phyloP scores from a whole-genome alignment of 2,797 vertebrate species.

The Rhabdophis nuchalis region DNA sequence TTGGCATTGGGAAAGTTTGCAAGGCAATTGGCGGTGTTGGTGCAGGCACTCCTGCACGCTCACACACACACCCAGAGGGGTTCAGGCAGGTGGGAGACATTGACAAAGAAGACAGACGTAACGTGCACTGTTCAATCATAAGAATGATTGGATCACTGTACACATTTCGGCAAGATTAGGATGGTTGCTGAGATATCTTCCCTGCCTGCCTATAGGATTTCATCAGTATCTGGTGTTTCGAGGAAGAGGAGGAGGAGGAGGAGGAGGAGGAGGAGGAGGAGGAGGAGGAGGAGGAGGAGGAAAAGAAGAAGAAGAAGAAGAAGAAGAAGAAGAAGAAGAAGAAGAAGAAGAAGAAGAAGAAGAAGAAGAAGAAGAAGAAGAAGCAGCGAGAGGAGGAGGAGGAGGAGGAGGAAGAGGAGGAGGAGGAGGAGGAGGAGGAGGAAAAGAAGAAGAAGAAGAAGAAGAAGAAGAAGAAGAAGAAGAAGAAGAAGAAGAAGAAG shows the following conservation, averaged over 20 bases:
- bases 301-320: too few relatives aligned
- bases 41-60: neutral
- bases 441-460: too few relatives aligned
- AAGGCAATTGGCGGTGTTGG: conserved; percentile 15
- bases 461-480: too few relatives aligned
- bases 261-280: too few relatives aligned
- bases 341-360: too few relatives aligned
- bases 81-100: conserved; percentile 30
- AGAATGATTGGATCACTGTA: conserved; percentile 62
- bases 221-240: neutral
- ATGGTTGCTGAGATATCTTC: neutral
- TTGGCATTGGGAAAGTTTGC: conserved; percentile 49
- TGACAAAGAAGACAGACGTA: conserved; percentile 36
- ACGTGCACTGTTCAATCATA: conserved; percentile 54
- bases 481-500: too few relatives aligned
- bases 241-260: neutral
- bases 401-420: neutral
- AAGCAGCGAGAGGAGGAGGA: neutral
- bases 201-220: neutral
- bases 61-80: neutral
- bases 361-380: too few relatives aligned
- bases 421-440: too few relatives aligned
- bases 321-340: too few relatives aligned
- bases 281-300: too few relatives aligned
- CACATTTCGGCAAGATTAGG: conserved; percentile 52